Base-by-base conservation (phyloP, 2,113 vertebrate species). In the Paramormyrops kingsleyae region DNA sequence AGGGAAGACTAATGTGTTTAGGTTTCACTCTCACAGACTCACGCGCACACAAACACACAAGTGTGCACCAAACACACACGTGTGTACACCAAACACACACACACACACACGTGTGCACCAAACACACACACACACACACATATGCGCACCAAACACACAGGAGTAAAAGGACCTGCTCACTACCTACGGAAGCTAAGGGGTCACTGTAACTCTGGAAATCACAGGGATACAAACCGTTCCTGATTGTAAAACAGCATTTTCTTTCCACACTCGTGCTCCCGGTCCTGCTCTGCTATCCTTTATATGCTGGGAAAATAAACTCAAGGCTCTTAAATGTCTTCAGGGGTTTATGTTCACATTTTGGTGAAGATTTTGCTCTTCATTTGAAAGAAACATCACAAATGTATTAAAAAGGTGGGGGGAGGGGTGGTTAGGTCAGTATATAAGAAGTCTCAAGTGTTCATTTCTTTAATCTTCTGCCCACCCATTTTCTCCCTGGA, bases 321-420 rank as follows among this genome's bases (percentile, higher is more conserved):
- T n/a, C 21, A 44, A 31, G 10, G 83, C 15, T 85, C 62, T 85
- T 85, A 89, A 62, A 85, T 46, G 46, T 62, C 89, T 89, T 89
- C 53, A 13, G 80, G 88, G 88, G 21, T 85, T 85, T 62, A 49
- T 42, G 31, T 59, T 85, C 83, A 85, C 31, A 85, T 62, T 85
- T 31, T 24, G 52, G 89, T 46, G n/a, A 84, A 47, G 53, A 66
- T 84, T 62, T 90, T 47, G 15, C 31, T 85, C 89, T 66, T 89
- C 53, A 80, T 80, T 89, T 77, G 15, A 77, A 50, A 46, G 39
- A 83, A 89, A 89, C 88, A 89, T 52, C 70, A 89, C 27, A 89
- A 83, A 89, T 83, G 74, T 74, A 89, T 89, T 59, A 89, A 27
- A 89, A 13, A 19, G 56, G 7, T 21, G 2, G 3, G 80, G 8